phyloP scores from a whole-genome alignment of 2,797 vertebrate species.

The Tamandua tetradactyla region DNA sequence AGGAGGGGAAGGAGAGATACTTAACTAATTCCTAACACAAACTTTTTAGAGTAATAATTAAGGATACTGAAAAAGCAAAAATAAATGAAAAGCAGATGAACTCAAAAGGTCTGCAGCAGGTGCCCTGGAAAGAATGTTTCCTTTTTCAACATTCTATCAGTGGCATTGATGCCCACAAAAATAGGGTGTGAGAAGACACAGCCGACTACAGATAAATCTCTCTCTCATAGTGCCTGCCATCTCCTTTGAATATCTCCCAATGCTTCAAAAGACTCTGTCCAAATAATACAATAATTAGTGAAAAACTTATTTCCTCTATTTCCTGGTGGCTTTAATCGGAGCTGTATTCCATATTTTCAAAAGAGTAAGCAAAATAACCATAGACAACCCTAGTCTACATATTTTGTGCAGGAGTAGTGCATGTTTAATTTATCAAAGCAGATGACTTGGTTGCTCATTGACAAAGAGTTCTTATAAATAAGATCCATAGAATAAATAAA shows the following conservation, averaged over 20 bases:
- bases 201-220: background rate
- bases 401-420: background rate
- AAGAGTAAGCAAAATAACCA: background rate
- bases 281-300: background rate
- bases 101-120: background rate
- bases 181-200: background rate
- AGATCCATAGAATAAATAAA: background rate
- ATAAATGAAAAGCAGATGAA: background rate
- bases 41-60: background rate
- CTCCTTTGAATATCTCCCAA: background rate
- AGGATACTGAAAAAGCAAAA: background rate
- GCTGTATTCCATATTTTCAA: background rate
- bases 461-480: slow-evolving; percentile 39
- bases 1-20: background rate
- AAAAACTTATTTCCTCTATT: slow-evolving; percentile 58
- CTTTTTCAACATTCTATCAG: background rate
- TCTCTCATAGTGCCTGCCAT: background rate
- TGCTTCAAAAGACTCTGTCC: background rate
- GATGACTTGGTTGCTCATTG: slow-evolving; percentile 25
- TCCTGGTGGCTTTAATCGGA: slow-evolving; percentile 37
- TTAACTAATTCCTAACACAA: background rate
- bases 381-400: background rate
- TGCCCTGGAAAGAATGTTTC: background rate
- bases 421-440: slow-evolving; percentile 49
- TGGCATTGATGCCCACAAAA: background rate